A percentile compares a stretch with the other conserved stretches of the same genome.
phyloP scores from a whole-genome alignment of 2,113 vertebrate species.

The Callipepla squamata region DNA sequence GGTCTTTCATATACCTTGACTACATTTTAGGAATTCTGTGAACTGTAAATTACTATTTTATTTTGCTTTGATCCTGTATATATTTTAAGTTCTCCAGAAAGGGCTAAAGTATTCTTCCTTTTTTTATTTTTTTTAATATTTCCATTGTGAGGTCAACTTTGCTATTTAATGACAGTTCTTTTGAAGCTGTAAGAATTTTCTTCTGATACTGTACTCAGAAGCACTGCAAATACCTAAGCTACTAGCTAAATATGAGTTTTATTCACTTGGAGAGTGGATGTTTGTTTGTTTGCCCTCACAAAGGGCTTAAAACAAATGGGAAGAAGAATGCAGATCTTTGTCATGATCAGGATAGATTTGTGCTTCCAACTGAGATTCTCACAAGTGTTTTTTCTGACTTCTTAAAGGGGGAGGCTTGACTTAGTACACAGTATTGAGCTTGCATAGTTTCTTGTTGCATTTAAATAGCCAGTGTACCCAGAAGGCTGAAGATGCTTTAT shows the following conservation, averaged over 20 bases:
- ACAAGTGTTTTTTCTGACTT: neutral
- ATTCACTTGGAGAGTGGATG: neutral
- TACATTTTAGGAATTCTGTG: neutral
- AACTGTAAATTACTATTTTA: neutral
- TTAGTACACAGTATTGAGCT: constrained; percentile 26
- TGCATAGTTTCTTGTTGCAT: constrained; percentile 49
- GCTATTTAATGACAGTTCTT: constrained; percentile 35
- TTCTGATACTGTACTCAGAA: constrained; percentile 10
- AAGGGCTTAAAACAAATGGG: constrained; percentile 52
- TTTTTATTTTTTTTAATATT: neutral
- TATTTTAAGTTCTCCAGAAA: neutral
- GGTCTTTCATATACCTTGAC: neutral
- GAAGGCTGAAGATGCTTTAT: constrained; percentile 79
- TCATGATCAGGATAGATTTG: constrained; percentile 22
- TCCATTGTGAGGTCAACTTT: neutral
- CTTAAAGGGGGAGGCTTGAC: constrained; percentile 2
- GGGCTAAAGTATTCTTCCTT: neutral
- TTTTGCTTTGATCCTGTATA: neutral
- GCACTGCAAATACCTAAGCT: neutral
- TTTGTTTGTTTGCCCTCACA: constrained; percentile 56
- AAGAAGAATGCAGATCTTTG: constrained; percentile 53
- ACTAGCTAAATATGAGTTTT: constrained; percentile 12
- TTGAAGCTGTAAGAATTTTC: constrained; percentile 12
- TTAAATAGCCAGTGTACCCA: constrained; percentile 71
- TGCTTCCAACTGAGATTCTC: constrained; percentile 55